Conservation (phyloP, 2,888 invertebrate genomes). For the Anorthoa munda region DNA sequence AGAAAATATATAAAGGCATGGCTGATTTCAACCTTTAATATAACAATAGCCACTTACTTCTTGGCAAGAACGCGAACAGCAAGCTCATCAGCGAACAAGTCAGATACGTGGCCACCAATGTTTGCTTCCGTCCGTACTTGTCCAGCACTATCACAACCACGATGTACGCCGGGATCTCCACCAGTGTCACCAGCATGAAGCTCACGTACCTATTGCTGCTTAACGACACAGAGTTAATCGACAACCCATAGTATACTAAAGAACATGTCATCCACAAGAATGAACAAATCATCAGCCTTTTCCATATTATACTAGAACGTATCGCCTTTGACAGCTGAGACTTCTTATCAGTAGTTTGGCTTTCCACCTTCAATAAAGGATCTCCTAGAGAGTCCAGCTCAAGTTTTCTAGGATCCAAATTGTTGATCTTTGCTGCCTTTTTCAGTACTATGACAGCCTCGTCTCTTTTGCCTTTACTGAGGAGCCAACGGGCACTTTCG, state of each 20-base stretch:
- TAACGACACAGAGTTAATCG: slow-evolving; percentile 94
- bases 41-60: slow-evolving; percentile 83
- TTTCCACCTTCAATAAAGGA: slow-evolving; percentile 80
- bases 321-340: slow-evolving; percentile 89
- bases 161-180: slow-evolving; percentile 94
- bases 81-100: slow-evolving; percentile 92
- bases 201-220: slow-evolving; percentile 94
- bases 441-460: slow-evolving; percentile 92
- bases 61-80: slow-evolving; percentile 91
- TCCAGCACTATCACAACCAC: slow-evolving; percentile 92
- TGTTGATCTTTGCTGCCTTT: slow-evolving; percentile 92
- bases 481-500: slow-evolving; percentile 95
- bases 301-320: slow-evolving; percentile 90
- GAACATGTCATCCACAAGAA: slow-evolving; percentile 95
- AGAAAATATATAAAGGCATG: too few relatives aligned
- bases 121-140: slow-evolving; percentile 92
- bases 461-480: slow-evolving; percentile 93
- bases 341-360: slow-evolving; percentile 80
- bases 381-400: slow-evolving; percentile 87
- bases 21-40: neutral
- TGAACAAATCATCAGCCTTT: slow-evolving; percentile 92
- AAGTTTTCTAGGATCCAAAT: slow-evolving; percentile 86
- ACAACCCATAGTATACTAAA: slow-evolving; percentile 95
- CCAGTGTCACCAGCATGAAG: slow-evolving; percentile 92
- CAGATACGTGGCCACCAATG: slow-evolving; percentile 91